Percentiles rank a stretch among this genome's conserved stretches.
Evolutionary conservation across 2,888 invertebrate species (phyloP).

Genomic region (Papilio protenor): DNA sequence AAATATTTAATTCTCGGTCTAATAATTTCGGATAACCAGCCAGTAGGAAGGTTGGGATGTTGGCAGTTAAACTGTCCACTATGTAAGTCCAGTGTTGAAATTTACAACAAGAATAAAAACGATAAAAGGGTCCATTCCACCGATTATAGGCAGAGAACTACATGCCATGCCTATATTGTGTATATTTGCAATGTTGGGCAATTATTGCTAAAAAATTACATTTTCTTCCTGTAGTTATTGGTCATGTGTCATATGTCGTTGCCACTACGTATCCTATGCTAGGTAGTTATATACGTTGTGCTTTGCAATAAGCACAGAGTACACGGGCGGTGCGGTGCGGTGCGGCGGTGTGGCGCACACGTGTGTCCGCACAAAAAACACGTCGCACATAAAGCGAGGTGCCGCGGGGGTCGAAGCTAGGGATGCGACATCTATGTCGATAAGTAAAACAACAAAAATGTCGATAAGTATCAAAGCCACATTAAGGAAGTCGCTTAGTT

Average conservation of each 20-base stretch:
- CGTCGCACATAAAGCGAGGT: conserved; percentile 79
- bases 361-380: conserved; percentile 81
- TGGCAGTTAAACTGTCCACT: not conserved
- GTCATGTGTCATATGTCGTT: not conserved
- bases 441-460: not conserved
- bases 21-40: not conserved
- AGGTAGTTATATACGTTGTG: not conserved
- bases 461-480: no score
- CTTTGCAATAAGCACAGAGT: conserved; percentile 31
- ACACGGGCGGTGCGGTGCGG: conserved; percentile 7
- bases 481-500: no score
- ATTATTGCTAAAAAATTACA: not conserved
- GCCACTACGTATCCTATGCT: not conserved
- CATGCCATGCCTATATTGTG: not conserved
- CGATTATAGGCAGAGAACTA: not conserved
- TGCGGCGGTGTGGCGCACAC: conserved; percentile 70
- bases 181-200: not conserved
- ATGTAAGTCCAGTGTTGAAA: not conserved
- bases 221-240: not conserved
- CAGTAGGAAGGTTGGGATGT: not conserved
- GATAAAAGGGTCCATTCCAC: not conserved
- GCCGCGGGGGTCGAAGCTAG: conserved; percentile 72
- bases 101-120: no score
- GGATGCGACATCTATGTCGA: conserved; percentile 50
- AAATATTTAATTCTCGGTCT: conserved; percentile 4